A percentile compares a stretch with the other conserved stretches of the same genome.
Evolutionary conservation across 92 coral and sea anemone species (phyloP).

Genomic region (Parazoanthus darwini): DNA sequence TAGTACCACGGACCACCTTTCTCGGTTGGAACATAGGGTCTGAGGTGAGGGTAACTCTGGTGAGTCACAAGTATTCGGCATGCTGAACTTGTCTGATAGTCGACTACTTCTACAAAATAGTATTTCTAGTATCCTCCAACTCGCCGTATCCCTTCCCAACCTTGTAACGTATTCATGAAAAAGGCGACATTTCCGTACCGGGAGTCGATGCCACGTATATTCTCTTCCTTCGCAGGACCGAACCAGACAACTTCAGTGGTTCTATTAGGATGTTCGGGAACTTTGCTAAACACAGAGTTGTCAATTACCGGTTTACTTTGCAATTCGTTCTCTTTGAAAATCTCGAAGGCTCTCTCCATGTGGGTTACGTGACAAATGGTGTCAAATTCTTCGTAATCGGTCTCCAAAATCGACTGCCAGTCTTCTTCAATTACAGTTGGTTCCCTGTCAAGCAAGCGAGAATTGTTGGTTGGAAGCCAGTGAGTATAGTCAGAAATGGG

Average conservation of each 20-base stretch:
- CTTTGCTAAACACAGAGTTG: too few species aligned
- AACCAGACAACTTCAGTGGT: too few species aligned
- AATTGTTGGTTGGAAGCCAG: slow-evolving; percentile 15
- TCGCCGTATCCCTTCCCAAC: slow-evolving; percentile 18
- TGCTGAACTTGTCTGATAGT: slow-evolving; percentile 26
- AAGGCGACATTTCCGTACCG: slow-evolving; percentile 19
- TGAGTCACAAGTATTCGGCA: slow-evolving; percentile 45
- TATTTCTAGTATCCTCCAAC: neutral
- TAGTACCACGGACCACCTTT: slow-evolving; percentile 60
- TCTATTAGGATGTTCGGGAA: too few species aligned
- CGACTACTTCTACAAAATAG: slow-evolving; percentile 45
- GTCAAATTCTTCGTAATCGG: neutral
- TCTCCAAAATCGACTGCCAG: slow-evolving; percentile 24
- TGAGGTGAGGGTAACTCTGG: neutral
- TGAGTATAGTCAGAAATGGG: neutral
- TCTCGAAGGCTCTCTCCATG: slow-evolving; percentile 6
- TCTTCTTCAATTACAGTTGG: neutral
- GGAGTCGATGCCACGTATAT: neutral
- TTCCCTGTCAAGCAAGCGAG: slow-evolving; percentile 15
- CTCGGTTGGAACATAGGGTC: slow-evolving; percentile 49
- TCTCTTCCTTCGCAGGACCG: slow-evolving; percentile 27
- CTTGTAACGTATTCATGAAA: slow-evolving; percentile 8
- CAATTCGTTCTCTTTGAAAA: slow-evolving; percentile 12
- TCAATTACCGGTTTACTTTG: too few species aligned
- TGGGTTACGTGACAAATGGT: slow-evolving; percentile 37